Percentiles rank a stretch among this genome's conserved stretches.
These are phyloP conservation scores for Dendropsophus ebraccatus DNA, from an alignment of 2,113 vertebrate genomes.

Conservation along the genomic window DNA sequence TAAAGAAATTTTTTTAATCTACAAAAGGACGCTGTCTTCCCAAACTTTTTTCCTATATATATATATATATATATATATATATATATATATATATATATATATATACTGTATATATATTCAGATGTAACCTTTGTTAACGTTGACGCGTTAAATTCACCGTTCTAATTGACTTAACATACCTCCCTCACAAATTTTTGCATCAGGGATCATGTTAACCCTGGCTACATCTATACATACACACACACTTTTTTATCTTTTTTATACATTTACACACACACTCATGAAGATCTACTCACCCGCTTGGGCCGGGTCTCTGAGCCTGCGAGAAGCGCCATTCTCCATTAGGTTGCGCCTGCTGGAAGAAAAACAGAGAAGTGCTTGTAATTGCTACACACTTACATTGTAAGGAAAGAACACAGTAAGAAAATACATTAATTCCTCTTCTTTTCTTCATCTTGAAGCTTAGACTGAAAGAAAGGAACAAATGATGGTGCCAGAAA, in stretches of 20 bases:
- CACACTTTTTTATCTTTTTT: no score
- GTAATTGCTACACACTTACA: slow-evolving; percentile 62
- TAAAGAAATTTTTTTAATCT: no score
- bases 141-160: no score
- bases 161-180: no score
- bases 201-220: no score
- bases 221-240: not conserved
- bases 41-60: no score
- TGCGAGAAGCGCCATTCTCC: slow-evolving; percentile 97
- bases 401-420: slow-evolving; percentile 42
- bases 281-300: slow-evolving; percentile 82
- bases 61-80: no score
- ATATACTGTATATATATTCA: no score
- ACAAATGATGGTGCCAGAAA: not conserved
- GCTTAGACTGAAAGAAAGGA: not conserved
- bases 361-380: slow-evolving; percentile 70
- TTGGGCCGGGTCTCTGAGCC: slow-evolving; percentile 96
- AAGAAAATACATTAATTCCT: slow-evolving; percentile 5
- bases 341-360: slow-evolving; percentile 96
- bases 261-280: not conserved
- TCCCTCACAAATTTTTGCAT: no score
- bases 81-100: no score
- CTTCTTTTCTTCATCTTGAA: not conserved
- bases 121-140: no score
- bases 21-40: no score